Evolutionary conservation across 2,888 invertebrate species (phyloP), one percentile per base, ranked within the genome.

Genomic region (Athalia cordata): DNA sequence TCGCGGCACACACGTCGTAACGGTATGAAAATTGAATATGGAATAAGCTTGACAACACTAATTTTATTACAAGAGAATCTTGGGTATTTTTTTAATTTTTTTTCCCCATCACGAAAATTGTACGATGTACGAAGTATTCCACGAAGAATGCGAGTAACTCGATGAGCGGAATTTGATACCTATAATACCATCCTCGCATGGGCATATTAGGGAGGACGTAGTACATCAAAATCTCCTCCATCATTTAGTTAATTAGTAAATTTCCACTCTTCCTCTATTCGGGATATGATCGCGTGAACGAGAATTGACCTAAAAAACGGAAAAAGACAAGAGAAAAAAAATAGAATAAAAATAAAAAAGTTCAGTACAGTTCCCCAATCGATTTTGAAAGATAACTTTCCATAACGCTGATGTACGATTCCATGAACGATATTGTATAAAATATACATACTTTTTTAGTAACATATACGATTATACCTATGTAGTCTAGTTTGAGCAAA

Each of bases 381-480:
- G 72, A 72, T 72, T 72, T 72, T 59, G 47, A 13, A 59, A 72
- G 72, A 72, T 72, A 57, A 72, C 7, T 8, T 47, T 13, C 13
- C 47, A 29, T 15, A 15, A 72, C 45, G 70, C n/a, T 70, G 55
- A 29, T 68, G 55, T 68, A 68, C 43, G 55, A n/a, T 11, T 11
- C 9, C 55, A n/a, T 7, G 7, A 4, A n/a, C n/a, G 55, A 55
- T 11, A 55, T 11, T 55, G 29, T 29, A 29, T 29, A 29, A 29
- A 29, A 50, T 15, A 67, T 45, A 7, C 7, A 5, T 50, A 15
- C n/a, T 3, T n/a, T 6, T n/a, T 8, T 11, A 67, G 50, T 47
- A n/a, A n/a, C 49, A 67, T 49, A 67, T 50, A 4, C 50, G 67
- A 50, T 1, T 50, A 15, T 47, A 13, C 8, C 13, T n/a, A 45